Conservation (phyloP, 2,888 invertebrate genomes). For the Lucinisca nassula region DNA sequence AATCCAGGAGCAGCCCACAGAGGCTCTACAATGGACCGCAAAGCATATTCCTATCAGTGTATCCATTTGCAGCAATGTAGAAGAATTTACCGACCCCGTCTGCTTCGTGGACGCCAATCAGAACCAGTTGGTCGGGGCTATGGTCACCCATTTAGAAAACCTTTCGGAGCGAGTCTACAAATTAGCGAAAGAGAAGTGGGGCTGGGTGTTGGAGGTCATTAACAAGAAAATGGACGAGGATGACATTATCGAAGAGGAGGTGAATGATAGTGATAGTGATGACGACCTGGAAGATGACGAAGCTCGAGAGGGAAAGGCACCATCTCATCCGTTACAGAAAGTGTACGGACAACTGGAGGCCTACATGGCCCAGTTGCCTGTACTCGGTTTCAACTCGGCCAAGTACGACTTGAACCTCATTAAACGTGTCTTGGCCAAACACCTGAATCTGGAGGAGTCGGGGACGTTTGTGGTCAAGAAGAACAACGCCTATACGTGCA, state of each 20-base stretch:
- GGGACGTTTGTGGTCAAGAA: slow-evolving; percentile 5
- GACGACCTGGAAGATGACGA: too few species aligned
- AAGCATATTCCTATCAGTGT: not conserved
- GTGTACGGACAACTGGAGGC: too few species aligned
- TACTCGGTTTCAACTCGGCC: slow-evolving; percentile 30
- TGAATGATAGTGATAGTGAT: too few species aligned
- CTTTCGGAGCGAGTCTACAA: not conserved
- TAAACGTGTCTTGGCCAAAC: slow-evolving; percentile 4
- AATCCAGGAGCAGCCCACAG: not conserved
- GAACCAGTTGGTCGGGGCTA: not conserved
- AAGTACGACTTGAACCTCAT: slow-evolving; percentile 40
- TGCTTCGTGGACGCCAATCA: not conserved
- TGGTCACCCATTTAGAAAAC: not conserved
- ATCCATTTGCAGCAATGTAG: not conserved
- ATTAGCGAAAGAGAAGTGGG: too few species aligned
- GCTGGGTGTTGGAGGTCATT: too few species aligned
- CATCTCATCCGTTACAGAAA: too few species aligned
- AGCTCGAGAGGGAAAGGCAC: too few species aligned
- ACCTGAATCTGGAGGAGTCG: slow-evolving; percentile 8
- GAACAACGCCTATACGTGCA: slow-evolving; percentile 16
- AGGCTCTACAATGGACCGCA: not conserved
- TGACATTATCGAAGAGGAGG: too few species aligned
- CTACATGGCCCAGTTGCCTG: slow-evolving; percentile 22
- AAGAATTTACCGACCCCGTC: not conserved
- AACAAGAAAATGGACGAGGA: too few species aligned